A percentile compares a stretch with the other conserved stretches of the same genome.
phyloP scores from a whole-genome alignment of 92 coral and sea anemone species.

The Bergia sp. region DNA sequence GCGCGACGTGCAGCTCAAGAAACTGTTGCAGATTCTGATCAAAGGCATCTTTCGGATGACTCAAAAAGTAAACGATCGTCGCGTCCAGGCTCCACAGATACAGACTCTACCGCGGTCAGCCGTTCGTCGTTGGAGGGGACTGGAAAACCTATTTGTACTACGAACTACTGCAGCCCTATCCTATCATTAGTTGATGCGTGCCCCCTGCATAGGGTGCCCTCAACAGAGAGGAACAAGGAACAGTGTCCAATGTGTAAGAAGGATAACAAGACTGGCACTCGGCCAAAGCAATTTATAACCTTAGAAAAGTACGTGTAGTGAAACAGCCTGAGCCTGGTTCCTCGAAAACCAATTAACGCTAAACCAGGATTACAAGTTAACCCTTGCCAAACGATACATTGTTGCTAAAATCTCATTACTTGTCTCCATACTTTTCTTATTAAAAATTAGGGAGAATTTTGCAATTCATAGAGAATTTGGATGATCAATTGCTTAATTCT shows the following conservation, averaged over 20 bases:
- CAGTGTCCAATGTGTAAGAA: slow-evolving; percentile 81
- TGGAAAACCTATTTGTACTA: slow-evolving; percentile 66
- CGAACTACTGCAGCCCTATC: slow-evolving; percentile 86
- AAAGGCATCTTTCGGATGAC: not conserved
- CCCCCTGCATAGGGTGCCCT: slow-evolving; percentile 67
- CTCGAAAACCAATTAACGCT: not conserved
- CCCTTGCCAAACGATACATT: too few species aligned
- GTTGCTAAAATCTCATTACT: too few species aligned
- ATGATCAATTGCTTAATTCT: too few species aligned
- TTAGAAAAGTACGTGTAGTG: slow-evolving; percentile 62
- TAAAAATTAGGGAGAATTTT: too few species aligned
- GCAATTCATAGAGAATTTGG: too few species aligned
- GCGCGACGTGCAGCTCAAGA: slow-evolving; percentile 35
- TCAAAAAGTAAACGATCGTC: slow-evolving; percentile 1
- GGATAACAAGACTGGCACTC: slow-evolving; percentile 53
- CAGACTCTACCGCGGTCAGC: slow-evolving; percentile 36
- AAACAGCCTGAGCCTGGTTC: not conserved
- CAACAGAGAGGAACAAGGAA: slow-evolving; percentile 59
- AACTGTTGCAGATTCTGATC: not conserved
- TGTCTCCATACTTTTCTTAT: too few species aligned
- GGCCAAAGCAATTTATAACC: slow-evolving; percentile 54
- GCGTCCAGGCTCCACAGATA: slow-evolving; percentile 18
- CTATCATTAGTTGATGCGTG: slow-evolving; percentile 79
- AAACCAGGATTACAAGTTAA: not conserved
- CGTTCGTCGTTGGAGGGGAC: slow-evolving; percentile 53